Percentiles rank a stretch among this genome's conserved stretches.
Conservation (phyloP, 2,113 vertebrate genomes). For the Pogona vitticeps region DNA sequence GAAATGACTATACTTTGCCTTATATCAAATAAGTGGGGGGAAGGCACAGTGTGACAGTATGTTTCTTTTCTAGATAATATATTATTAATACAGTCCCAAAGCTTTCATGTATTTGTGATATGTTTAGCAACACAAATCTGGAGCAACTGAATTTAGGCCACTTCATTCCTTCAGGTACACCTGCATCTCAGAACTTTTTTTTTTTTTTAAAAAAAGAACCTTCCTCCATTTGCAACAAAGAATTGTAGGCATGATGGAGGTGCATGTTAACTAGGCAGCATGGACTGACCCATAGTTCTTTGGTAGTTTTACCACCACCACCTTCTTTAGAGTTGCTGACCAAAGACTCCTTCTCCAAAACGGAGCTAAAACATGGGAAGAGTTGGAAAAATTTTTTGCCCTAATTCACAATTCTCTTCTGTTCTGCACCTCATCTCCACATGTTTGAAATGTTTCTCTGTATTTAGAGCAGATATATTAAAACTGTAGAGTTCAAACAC, state of each 20-base stretch:
- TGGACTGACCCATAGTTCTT: background rate
- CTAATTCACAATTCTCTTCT: background rate
- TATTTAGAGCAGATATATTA: background rate
- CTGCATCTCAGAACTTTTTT: background rate
- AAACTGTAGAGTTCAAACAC: background rate
- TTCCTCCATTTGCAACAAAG: background rate
- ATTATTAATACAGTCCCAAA: background rate
- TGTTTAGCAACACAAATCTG: background rate
- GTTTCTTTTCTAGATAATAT: background rate
- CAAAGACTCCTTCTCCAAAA: background rate
- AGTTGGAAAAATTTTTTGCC: background rate
- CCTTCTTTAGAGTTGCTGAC: background rate
- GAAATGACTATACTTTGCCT: conserved; percentile 16
- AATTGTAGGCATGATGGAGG: background rate
- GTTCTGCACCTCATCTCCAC: background rate
- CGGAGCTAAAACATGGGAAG: background rate
- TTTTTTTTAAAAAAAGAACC: background rate
- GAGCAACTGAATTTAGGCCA: conserved; percentile 18
- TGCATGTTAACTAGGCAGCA: background rate
- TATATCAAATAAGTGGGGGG: background rate
- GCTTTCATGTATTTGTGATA: conserved; percentile 21
- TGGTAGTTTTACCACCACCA: background rate
- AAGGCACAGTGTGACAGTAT: background rate
- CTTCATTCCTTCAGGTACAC: background rate
- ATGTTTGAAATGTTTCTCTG: background rate